phyloP scores from a whole-genome alignment of 2,113 vertebrate species.

The Leptocoma aspasia region DNA sequence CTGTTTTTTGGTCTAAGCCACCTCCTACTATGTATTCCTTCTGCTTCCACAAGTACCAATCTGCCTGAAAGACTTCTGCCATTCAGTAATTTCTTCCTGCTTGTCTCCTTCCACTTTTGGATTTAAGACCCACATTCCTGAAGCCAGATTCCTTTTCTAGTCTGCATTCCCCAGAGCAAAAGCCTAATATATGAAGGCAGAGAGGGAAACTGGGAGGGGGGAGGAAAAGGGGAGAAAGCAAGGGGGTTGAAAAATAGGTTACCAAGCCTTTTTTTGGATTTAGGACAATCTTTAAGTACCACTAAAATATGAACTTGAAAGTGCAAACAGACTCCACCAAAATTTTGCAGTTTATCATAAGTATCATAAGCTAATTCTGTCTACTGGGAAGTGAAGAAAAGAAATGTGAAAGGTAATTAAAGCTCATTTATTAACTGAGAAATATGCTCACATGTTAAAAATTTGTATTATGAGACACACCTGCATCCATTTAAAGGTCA shows the following conservation, averaged over 20 bases:
- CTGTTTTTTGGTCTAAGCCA: neutral
- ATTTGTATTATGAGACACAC: constrained; percentile 19
- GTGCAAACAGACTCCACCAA: neutral
- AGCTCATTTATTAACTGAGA: constrained; percentile 14
- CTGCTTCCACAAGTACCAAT: neutral
- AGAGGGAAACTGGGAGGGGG: neutral
- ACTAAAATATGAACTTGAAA: neutral
- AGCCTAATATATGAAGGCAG: neutral
- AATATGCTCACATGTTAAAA: constrained; percentile 7
- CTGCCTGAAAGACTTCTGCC: neutral
- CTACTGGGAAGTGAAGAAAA: neutral
- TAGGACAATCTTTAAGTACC: neutral
- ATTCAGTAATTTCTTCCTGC: neutral
- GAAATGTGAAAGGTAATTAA: constrained; percentile 23
- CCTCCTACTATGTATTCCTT: neutral
- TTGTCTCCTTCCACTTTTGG: neutral
- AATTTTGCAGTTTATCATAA: neutral
- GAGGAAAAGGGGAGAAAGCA: neutral
- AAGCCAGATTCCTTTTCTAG: neutral
- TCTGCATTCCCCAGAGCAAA: neutral
- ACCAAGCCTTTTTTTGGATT: accelerated
- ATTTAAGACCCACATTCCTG: neutral
- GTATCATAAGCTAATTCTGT: neutral
- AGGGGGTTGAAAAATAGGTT: neutral
- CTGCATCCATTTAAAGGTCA: constrained; percentile 54